Evolutionary conservation across 2,113 vertebrate genomes (phyloP).

Genomic region (Aptenodytes patagonicus): DNA sequence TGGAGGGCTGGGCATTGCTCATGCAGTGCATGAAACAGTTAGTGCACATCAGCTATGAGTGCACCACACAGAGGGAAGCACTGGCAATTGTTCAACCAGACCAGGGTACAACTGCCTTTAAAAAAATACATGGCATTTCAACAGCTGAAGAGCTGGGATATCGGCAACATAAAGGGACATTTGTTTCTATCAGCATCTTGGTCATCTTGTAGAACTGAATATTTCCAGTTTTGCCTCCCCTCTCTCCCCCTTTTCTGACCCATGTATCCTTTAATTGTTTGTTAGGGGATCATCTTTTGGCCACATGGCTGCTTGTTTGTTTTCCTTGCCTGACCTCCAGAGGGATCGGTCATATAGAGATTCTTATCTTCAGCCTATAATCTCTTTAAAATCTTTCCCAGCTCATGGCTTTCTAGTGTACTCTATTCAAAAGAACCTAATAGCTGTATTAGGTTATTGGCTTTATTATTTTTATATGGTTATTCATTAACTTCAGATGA

Average conservation of each 20-base stretch:
- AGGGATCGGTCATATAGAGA: conserved; percentile 29
- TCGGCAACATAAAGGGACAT: not conserved
- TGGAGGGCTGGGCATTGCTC: not conserved
- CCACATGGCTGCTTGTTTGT: conserved; percentile 4
- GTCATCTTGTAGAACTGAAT: not conserved
- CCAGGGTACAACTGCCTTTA: not conserved
- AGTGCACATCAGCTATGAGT: not conserved
- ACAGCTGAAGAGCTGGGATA: not conserved
- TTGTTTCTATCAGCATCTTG: not conserved
- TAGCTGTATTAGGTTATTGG: not conserved
- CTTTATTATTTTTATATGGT: not conserved
- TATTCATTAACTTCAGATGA: not conserved
- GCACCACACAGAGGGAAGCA: not conserved
- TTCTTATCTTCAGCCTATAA: conserved; percentile 23
- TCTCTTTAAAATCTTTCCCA: conserved; percentile 30
- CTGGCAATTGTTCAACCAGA: not conserved
- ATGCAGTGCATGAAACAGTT: not conserved
- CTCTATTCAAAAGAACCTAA: not conserved
- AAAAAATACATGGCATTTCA: not conserved
- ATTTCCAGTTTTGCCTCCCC: not conserved
- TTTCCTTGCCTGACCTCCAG: conserved; percentile 29
- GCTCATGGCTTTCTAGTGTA: not conserved
- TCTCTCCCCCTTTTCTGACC: not conserved
- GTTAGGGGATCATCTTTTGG: not conserved
- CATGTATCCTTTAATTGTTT: not conserved